A percentile compares a stretch with the other conserved stretches of the same genome.
phyloP scores from a whole-genome alignment of 2,888 invertebrate species.

The Bombylius discolor region DNA sequence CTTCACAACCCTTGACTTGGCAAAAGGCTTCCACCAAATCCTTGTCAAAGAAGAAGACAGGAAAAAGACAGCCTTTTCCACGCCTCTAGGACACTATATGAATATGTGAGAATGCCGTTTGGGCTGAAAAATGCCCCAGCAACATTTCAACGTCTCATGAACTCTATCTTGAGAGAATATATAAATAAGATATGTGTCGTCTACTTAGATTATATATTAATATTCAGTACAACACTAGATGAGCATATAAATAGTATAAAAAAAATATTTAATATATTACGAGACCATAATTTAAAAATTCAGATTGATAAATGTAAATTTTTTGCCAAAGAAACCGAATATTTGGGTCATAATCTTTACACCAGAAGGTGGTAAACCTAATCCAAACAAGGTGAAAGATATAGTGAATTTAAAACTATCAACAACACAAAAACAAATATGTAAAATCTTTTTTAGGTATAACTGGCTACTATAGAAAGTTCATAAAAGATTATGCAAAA shows the following conservation, averaged over 20 bases:
- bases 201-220: slow-evolving; percentile 4
- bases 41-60: neutral
- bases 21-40: slow-evolving; percentile 10
- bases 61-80: slow-evolving; percentile 3
- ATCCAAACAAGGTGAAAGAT: slow-evolving; percentile 15
- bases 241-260: slow-evolving; percentile 18
- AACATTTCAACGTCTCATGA: slow-evolving; percentile 5
- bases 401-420: slow-evolving; percentile 16
- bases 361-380: slow-evolving; percentile 18
- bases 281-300: slow-evolving; percentile 2
- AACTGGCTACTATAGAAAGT: slow-evolving; percentile 18
- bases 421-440: slow-evolving; percentile 13
- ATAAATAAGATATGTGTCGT: slow-evolving; percentile 15
- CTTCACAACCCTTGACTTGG: slow-evolving; percentile 9
- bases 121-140: slow-evolving; percentile 5
- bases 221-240: slow-evolving; percentile 13
- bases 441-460: slow-evolving; percentile 16
- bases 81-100: slow-evolving; percentile 2
- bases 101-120: slow-evolving; percentile 4
- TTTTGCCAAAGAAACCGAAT: slow-evolving; percentile 15
- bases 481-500: slow-evolving; percentile 15
- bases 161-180: slow-evolving; percentile 13
- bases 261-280: slow-evolving; percentile 13
- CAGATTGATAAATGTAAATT: slow-evolving; percentile 16
- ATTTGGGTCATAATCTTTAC: slow-evolving; percentile 15